Evolutionary conservation across 2,888 invertebrate genomes (phyloP).

Genomic region (Lasius platythorax): DNA sequence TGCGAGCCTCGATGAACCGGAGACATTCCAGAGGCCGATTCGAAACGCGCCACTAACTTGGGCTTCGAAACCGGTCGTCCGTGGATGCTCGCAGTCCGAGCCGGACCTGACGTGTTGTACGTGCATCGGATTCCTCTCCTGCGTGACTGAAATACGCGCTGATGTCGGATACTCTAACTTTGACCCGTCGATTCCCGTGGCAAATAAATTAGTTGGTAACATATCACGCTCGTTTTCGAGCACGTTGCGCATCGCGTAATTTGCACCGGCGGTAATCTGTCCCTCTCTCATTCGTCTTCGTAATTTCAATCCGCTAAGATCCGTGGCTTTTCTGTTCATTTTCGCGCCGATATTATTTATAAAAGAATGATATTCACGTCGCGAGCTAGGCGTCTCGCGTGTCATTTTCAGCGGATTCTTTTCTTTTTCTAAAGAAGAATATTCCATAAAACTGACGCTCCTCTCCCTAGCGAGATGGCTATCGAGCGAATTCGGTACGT

Average conservation of each 20-base stretch:
- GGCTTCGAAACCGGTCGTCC: not conserved
- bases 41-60: constrained; percentile 22
- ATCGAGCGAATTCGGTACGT: constrained; percentile 1
- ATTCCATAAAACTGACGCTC: not conserved
- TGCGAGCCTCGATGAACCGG: constrained; percentile 8
- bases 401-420: not conserved
- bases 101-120: constrained; percentile 22
- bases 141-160: constrained; percentile 29
- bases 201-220: constrained; percentile 10
- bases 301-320: no score
- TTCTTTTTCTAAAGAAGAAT: no score
- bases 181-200: not conserved
- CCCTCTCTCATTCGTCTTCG: not conserved
- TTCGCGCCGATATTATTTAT: not conserved
- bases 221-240: not conserved
- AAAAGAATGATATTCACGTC: constrained; percentile 5
- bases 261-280: not conserved
- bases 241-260: not conserved
- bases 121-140: constrained; percentile 49
- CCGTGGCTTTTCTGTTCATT: not conserved
- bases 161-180: constrained; percentile 24
- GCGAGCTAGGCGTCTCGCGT: not conserved
- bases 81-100: not conserved
- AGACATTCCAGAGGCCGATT: constrained; percentile 40
- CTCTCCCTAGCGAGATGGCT: not conserved